Evolutionary conservation across 2,888 invertebrate genomes (phyloP), one percentile per base, ranked within the genome.

Genomic region (Xanthia icteritia): DNA sequence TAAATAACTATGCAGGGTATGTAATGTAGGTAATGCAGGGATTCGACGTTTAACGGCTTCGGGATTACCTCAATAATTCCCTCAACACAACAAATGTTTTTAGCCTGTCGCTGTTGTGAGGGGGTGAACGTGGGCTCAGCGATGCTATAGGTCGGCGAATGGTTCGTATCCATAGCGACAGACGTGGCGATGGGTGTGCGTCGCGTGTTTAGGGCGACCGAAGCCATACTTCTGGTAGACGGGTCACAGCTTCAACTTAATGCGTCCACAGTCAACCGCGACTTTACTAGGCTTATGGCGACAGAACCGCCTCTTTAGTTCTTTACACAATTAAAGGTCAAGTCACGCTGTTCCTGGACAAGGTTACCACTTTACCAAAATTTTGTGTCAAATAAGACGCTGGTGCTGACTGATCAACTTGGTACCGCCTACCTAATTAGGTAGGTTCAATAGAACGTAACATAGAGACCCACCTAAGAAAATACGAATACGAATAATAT

Each of bases 31-130:
- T 96, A 96, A 95, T 95, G 91, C 95, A 93, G 94, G 96, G 95
- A 95, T 95, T 94, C 94, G 93, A 93, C 94, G 92, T 94, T 96
- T 94, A 95, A 95, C 95, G 96, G 96, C 96, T 96, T 96, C 96
- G 86, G 96, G 96, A 96, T 96, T 96, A 96, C 95, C 93, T 93
- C 93, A 92, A 92, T 95, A 95, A 95, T 94, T 90, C 95, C 94
- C 92, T 93, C 91, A 92, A 94, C 95, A 93, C 94, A 95, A 95
- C 95, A 95, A 96, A 95, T 95, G 95, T 95, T 95, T 95, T 95
- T 94, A 94, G 93, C 93, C 92, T 90, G 91, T 84, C 83, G 88
- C 91, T 90, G 90, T 86, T 81, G 88, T 83, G 86, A 82, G 88
- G 87, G 88, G 86, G 87, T 84, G 88, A 86, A 84, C 56, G 83